These are phyloP conservation scores for Accipiter fasciatus DNA, from an alignment of 2,797 vertebrate species.

Conservation along the genomic window DNA sequence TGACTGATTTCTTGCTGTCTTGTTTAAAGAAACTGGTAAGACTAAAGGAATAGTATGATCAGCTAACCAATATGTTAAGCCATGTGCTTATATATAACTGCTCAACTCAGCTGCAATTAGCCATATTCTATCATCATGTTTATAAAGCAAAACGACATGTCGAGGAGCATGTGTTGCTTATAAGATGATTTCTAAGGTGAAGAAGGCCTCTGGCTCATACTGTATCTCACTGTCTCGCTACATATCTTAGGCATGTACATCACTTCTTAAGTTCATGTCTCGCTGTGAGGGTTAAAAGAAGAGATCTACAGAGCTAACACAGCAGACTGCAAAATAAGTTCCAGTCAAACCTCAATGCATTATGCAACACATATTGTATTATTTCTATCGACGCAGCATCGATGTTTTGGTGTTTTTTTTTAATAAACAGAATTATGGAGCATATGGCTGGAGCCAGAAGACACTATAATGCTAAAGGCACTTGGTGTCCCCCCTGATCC, in stretches of 20 bases:
- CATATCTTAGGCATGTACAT: constrained; percentile 7
- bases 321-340: background rate
- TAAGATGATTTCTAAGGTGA: constrained; percentile 21
- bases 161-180: constrained; percentile 8
- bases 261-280: background rate
- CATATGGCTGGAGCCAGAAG: background rate
- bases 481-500: background rate
- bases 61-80: constrained; percentile 11
- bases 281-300: background rate
- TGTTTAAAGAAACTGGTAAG: background rate
- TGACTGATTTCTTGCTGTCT: background rate
- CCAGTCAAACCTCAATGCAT: background rate
- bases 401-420: background rate
- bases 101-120: constrained; percentile 18
- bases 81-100: constrained; percentile 34
- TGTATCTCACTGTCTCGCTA: background rate
- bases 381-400: background rate
- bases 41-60: background rate
- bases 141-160: constrained; percentile 20
- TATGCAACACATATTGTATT: background rate
- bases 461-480: background rate
- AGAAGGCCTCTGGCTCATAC: constrained; percentile 25
- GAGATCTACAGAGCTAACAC: background rate
- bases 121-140: background rate
- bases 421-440: background rate